These are phyloP conservation scores for Leucoptera coffeella DNA, from an alignment of 2,888 invertebrate species.

Conservation along the genomic window DNA sequence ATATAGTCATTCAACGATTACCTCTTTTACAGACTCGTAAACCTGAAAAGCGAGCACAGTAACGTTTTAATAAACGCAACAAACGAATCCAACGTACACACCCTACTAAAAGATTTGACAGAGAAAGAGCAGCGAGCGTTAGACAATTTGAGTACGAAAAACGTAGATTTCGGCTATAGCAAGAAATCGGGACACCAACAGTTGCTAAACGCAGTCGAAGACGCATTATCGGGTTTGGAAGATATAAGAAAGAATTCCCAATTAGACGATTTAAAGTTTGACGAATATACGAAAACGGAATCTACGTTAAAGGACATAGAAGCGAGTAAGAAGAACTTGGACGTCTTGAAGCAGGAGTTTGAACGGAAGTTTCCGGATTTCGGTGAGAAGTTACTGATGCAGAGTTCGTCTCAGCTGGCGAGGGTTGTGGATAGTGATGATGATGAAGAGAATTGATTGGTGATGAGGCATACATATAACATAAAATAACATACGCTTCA, in stretches of 20 bases:
- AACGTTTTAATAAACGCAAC: constrained; percentile 18
- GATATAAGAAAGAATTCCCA: constrained; percentile 30
- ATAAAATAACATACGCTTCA: too few relatives aligned
- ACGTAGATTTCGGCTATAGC: constrained; percentile 31
- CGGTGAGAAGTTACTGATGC: constrained; percentile 24
- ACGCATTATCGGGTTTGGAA: constrained; percentile 28
- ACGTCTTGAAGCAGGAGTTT: constrained; percentile 21
- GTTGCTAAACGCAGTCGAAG: constrained; percentile 29
- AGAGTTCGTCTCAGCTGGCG: constrained; percentile 23
- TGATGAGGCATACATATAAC: constrained; percentile 1
- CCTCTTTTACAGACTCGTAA: constrained; percentile 20
- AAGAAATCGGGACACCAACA: constrained; percentile 26
- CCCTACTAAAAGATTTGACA: constrained; percentile 14
- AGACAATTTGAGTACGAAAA: constrained; percentile 23
- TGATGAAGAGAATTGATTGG: constrained; percentile 8
- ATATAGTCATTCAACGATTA: neutral
- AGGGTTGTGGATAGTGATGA: constrained; percentile 18
- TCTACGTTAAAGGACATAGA: constrained; percentile 15
- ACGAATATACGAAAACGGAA: constrained; percentile 19
- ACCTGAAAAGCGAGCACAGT: constrained; percentile 20
- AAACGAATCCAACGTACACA: constrained; percentile 14
- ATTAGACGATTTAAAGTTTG: constrained; percentile 20
- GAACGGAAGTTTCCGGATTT: constrained; percentile 26
- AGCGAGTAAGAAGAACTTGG: constrained; percentile 19
- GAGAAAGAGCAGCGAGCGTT: constrained; percentile 17